Base-by-base conservation (phyloP, 2,797 vertebrate species). In the Scolopax bukidnonensis region DNA sequence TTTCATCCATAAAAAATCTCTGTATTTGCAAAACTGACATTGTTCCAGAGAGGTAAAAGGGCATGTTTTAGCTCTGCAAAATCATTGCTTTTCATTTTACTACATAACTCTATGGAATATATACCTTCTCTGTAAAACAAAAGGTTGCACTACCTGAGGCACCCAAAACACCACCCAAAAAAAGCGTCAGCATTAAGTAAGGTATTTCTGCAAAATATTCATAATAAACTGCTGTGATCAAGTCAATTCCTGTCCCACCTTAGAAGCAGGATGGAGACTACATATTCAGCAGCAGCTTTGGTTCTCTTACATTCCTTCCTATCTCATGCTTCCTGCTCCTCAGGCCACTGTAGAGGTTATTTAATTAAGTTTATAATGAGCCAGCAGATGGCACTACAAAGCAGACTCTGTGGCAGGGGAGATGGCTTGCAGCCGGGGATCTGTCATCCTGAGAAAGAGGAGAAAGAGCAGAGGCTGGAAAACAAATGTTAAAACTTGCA, bases 371-470 rank as follows among this genome's bases (percentile, higher is more conserved):
- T 70, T 63, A 33, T 81, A 69, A 84, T 84, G 57, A 89, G 57
- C 94, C 94, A 75, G 92, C 48, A 96, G 95, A 43, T 94, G 95
- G 94, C 92, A 82, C 90, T 78, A 13, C 48, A 20, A 59, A 94
- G 43, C 81, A 88, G 76, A 50, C 51, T 61, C 67, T 60, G n/a
- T 2, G 21, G 15, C 47, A 11, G 51, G 47, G 50, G 17, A 4
- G 25, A 1, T 32, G 18, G 50, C 18, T 50, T 18, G 7, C 32
- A 30, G 40, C 28, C 1, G 14, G 16, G 15, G 17, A 8, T 30
- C n/a, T 33, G 43, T 70, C 33, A 21, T 36, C 43, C 19, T 12
- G 43, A 30, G 48, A 21, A 30, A 50, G 30, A n/a, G n/a, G 21
- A n/a, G 38, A 25, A 32, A 57, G 32, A 38, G 28, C 40, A 28